Percentiles rank a stretch among this genome's conserved stretches.
phyloP scores from a whole-genome alignment of 2,888 invertebrate species.

The Ryuthela nishihirai region DNA sequence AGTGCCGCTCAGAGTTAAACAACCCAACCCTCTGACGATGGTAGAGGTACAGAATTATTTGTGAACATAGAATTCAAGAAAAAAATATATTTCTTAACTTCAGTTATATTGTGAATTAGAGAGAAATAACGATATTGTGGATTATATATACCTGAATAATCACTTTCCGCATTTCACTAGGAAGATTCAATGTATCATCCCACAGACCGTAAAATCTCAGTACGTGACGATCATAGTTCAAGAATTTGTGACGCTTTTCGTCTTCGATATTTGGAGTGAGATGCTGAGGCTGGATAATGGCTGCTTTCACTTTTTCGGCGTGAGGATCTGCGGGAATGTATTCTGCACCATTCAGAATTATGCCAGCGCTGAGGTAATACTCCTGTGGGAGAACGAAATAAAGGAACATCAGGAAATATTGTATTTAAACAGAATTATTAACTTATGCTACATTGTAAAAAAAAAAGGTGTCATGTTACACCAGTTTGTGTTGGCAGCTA shows the following conservation, averaged over 20 bases:
- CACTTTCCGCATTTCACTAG: conserved; percentile 56
- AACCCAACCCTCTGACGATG: no score
- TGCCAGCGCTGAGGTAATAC: conserved; percentile 22
- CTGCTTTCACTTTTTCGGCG: not conserved
- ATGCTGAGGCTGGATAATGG: not conserved
- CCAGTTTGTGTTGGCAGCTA: no score
- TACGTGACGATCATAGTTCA: conserved; percentile 74
- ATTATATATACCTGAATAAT: conserved; percentile 58
- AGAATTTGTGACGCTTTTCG: conserved; percentile 60
- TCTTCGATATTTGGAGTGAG: not conserved
- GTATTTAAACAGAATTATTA: no score
- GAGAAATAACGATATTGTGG: no score
- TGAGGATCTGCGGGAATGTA: conserved; percentile 17
- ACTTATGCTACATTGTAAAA: no score
- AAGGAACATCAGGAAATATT: no score
- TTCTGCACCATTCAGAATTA: conserved; percentile 15
- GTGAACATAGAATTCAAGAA: no score
- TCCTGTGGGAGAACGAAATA: conserved; percentile 12
- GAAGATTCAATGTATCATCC: conserved; percentile 54
- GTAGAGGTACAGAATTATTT: no score
- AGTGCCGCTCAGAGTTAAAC: no score
- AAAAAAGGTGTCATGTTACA: no score
- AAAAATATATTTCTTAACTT: no score
- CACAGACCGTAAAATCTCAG: conserved; percentile 57
- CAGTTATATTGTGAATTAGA: no score